phyloP scores from a whole-genome alignment of 64 coral and sea anemone genomes.

The Platygyra sinensis region DNA sequence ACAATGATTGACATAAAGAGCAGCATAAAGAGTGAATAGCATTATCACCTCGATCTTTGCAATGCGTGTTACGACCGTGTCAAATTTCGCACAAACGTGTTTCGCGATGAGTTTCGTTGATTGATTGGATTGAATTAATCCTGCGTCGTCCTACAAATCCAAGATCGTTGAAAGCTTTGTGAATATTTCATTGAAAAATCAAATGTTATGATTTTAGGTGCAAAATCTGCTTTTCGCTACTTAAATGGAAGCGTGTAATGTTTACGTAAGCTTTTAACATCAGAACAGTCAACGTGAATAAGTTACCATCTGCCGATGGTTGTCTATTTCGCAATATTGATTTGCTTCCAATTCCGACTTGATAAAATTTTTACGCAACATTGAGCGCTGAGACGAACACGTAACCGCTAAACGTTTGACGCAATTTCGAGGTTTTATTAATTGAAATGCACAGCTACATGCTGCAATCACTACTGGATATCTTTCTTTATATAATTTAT shows the following conservation, averaged over 20 bases:
- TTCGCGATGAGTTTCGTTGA: neutral
- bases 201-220: too few relatives aligned
- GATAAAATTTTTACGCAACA: neutral
- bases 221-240: too few relatives aligned
- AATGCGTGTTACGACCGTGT: neutral
- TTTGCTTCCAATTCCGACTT: neutral
- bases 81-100: neutral
- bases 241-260: too few relatives aligned
- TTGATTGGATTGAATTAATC: too few relatives aligned
- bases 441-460: neutral
- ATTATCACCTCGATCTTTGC: neutral
- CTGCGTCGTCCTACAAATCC: too few relatives aligned
- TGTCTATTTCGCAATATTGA: neutral
- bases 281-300: too few relatives aligned
- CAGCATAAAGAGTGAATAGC: neutral
- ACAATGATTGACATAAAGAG: neutral
- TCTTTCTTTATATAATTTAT: neutral
- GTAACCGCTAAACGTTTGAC: neutral
- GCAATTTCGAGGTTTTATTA: neutral
- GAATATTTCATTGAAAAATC: too few relatives aligned
- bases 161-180: too few relatives aligned
- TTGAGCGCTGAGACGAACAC: neutral
- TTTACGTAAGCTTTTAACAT: too few relatives aligned
- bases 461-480: neutral
- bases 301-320: too few relatives aligned